Conservation (phyloP, 2,888 invertebrate genomes). For the Ectropis crepuscularia region DNA sequence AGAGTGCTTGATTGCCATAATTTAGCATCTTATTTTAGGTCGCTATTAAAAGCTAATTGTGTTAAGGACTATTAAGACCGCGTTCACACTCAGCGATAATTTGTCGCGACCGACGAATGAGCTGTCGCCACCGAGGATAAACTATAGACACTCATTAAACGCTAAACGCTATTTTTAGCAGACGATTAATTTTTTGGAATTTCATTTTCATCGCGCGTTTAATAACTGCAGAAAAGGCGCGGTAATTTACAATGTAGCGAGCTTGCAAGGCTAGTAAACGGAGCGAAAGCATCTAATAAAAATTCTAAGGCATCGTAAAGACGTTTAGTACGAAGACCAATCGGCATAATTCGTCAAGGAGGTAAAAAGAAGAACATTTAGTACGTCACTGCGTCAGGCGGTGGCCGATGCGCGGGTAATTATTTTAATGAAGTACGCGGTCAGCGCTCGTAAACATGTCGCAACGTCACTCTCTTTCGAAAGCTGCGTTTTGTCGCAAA, state of each 20-base stretch:
- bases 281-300: slow-evolving; percentile 36
- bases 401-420: slow-evolving; percentile 59
- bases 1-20: slow-evolving; percentile 62
- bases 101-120: slow-evolving; percentile 25
- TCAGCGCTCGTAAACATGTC: slow-evolving; percentile 61
- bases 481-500: slow-evolving; percentile 57
- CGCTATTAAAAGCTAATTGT: slow-evolving; percentile 72
- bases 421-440: slow-evolving; percentile 65
- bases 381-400: slow-evolving; percentile 51
- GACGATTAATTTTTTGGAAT: slow-evolving; percentile 9
- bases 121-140: slow-evolving; percentile 27
- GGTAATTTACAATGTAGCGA: slow-evolving; percentile 18
- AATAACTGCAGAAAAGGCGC: slow-evolving; percentile 21
- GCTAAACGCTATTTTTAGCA: slow-evolving; percentile 25
- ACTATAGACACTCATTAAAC: slow-evolving; percentile 28
- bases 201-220: slow-evolving; percentile 12
- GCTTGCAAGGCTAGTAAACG: slow-evolving; percentile 3
- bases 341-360: slow-evolving; percentile 49
- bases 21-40: slow-evolving; percentile 74
- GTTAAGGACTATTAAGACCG: slow-evolving; percentile 62
- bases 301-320: slow-evolving; percentile 39
- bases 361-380: slow-evolving; percentile 51
- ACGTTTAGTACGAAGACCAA: slow-evolving; percentile 39
- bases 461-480: slow-evolving; percentile 58
- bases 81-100: slow-evolving; percentile 40